A percentile compares a stretch with the other conserved stretches of the same genome.
Conservation (phyloP, 2,113 vertebrate genomes). For the Mesoclemmys tuberculata region DNA sequence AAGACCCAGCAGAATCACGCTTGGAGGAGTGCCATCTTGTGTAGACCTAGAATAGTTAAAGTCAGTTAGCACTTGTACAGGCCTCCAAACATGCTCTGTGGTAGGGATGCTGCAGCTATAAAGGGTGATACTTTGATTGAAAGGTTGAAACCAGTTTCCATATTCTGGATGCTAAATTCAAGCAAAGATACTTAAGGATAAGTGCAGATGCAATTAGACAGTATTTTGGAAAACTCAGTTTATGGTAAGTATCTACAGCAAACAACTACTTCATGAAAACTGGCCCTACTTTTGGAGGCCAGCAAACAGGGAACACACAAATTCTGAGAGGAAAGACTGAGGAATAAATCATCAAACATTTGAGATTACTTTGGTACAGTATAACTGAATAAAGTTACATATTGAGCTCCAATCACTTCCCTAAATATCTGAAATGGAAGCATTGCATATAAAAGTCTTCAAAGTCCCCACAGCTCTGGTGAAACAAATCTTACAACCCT, state of each 20-base stretch:
- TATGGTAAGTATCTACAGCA: no score
- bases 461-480: no score
- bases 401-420: background rate
- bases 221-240: background rate
- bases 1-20: background rate
- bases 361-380: no score
- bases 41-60: slow-evolving; percentile 14
- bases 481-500: background rate
- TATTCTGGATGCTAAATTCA: background rate
- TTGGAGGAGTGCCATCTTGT: background rate
- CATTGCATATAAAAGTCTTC: no score
- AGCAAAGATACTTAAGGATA: background rate
- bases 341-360: background rate
- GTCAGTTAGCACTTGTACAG: background rate
- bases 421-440: background rate
- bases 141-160: no score
- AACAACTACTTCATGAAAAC: no score
- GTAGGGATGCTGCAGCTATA: background rate
- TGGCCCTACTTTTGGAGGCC: no score
- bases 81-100: background rate
- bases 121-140: background rate
- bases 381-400: no score
- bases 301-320: no score
- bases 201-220: background rate
- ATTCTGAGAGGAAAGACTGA: background rate